phyloP scores from a whole-genome alignment of 2,113 vertebrate species.

The Cacatua alba region DNA sequence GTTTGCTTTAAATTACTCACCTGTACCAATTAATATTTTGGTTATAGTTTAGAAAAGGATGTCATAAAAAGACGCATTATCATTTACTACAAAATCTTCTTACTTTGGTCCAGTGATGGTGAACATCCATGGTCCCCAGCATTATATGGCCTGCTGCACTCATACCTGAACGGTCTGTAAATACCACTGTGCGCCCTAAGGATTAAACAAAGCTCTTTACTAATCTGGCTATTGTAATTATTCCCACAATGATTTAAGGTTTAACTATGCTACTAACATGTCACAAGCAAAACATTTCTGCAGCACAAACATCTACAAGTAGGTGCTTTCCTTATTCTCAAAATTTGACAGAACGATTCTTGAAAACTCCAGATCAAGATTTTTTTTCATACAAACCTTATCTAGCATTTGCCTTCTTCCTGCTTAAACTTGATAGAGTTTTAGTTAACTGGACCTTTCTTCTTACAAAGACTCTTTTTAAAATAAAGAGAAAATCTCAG shows the following conservation, averaged over 20 bases:
- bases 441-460: background rate
- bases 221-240: background rate
- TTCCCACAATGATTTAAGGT: background rate
- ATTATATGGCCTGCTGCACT: slow-evolving; percentile 90
- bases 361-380: background rate
- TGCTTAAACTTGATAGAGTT: background rate
- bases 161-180: slow-evolving; percentile 92
- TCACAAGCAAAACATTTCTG: background rate
- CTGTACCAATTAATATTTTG: background rate
- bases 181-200: slow-evolving; percentile 85
- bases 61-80: background rate
- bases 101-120: slow-evolving; percentile 95
- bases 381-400: background rate
- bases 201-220: slow-evolving; percentile 28
- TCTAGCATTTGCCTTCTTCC: background rate
- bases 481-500: background rate
- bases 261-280: background rate
- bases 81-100: slow-evolving; percentile 18
- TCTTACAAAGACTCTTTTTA: background rate
- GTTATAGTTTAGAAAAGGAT: background rate
- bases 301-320: background rate
- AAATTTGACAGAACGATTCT: background rate
- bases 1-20: background rate
- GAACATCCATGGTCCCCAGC: slow-evolving; percentile 96
- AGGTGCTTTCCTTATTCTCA: background rate